Evolutionary conservation across 2,797 vertebrate species (phyloP).

Genomic region (Chiloscyllium punctatum): DNA sequence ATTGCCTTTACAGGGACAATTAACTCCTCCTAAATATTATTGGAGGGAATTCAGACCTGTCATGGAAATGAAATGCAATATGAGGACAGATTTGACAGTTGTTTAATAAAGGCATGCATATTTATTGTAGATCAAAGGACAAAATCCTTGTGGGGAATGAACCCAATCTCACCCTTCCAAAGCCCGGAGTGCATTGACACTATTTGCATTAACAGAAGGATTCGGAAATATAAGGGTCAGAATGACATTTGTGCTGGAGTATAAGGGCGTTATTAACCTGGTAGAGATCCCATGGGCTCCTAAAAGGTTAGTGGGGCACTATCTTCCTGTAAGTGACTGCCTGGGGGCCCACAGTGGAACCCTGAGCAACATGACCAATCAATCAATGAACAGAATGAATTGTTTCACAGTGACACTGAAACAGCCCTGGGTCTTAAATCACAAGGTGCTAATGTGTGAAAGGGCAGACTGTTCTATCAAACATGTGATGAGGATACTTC

Average conservation of each 20-base stretch:
- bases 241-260: background rate
- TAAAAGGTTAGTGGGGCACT: background rate
- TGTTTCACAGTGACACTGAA: background rate
- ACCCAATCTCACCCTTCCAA: background rate
- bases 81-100: background rate
- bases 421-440: constrained; percentile 10
- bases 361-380: background rate
- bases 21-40: background rate
- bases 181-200: background rate
- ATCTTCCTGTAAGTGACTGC: background rate
- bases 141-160: background rate
- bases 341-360: background rate
- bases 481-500: background rate
- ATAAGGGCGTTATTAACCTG: background rate
- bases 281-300: background rate
- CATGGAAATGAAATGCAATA: background rate
- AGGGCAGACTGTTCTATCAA: background rate
- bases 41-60: background rate
- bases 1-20: background rate
- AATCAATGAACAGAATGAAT: constrained; percentile 16
- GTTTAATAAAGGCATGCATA: background rate
- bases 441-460: constrained; percentile 12
- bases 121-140: background rate
- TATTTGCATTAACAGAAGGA: background rate
- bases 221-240: background rate